Base-by-base conservation (phyloP, 2,797 vertebrate genomes). In the Pteronotus mesoamericanus region DNA sequence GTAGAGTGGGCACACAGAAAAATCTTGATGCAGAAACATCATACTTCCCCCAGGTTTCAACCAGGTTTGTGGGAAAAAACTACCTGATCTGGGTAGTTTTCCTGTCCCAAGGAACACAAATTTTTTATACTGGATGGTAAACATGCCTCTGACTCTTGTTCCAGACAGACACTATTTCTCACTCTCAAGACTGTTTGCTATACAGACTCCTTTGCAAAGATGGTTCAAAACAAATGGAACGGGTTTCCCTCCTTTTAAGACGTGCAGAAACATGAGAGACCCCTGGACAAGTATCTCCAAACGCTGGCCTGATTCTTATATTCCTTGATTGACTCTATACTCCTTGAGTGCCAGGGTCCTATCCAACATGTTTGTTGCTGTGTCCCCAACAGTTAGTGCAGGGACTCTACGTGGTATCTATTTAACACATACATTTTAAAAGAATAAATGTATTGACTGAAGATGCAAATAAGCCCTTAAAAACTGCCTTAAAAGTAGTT, bases 1-100 rank as follows among this genome's bases (percentile, higher is more conserved):
- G 97, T 99, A 99, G n/a, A 99, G 99, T 0, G 99, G 99, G 97
- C 99, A 99, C 5, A 98, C 92, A 0, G 99, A 99, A 44, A 99
- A 96, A 89, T 98, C 98, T 92, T 97, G 86, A 64, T 99, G 99
- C 55, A 97, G 89, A 97, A 99, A 99, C 9, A 0, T 97, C 16
- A 98, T 78, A 95, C 98, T 99, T 93, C 99, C 98, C 72, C 99
- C 99, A 5, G 99, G 99, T 97, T 99, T 99, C 77, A 99, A 98
- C 98, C 99, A 99, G 97, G 99, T 98, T 98, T 99, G 99, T 0
- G 69, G 99, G 99, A 59, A 99, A 94, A 8, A 99, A 99, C 96
- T 99, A 99, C 75, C 98, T 99, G 11, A 99, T 98, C 64, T 98
- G 97, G 98, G 98, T 99, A 2, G 84, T 97, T 78, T 98, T 98